Evolutionary conservation across 2,888 invertebrate genomes (phyloP).

Genomic region (Chymomyza fuscimana): DNA sequence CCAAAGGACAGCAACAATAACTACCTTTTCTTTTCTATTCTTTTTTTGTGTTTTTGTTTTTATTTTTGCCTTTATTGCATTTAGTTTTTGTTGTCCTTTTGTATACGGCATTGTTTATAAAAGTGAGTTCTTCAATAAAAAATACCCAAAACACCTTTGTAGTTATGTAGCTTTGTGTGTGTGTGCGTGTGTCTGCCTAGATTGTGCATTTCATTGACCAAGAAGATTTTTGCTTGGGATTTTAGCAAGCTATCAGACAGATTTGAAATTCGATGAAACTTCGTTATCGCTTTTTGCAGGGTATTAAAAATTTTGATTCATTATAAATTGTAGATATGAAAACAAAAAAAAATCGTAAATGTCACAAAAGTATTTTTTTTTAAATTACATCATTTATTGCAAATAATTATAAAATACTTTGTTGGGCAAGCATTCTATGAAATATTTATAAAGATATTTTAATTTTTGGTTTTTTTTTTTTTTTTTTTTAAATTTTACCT

Average conservation of each 20-base stretch:
- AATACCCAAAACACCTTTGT: background rate
- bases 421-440: too few species aligned
- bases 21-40: background rate
- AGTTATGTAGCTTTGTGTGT: too few species aligned
- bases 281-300: too few species aligned
- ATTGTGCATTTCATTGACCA: slow-evolving; percentile 20
- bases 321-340: too few species aligned
- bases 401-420: too few species aligned
- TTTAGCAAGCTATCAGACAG: background rate
- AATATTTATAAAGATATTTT: too few species aligned
- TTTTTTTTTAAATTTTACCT: too few species aligned
- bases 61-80: background rate
- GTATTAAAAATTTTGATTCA: too few species aligned
- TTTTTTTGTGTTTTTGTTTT: background rate
- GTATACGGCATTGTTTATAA: background rate
- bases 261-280: background rate
- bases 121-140: slow-evolving; percentile 1
- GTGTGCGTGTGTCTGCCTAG: background rate
- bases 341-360: too few species aligned
- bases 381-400: too few species aligned
- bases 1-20: slow-evolving; percentile 1
- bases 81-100: slow-evolving; percentile 9
- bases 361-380: too few species aligned
- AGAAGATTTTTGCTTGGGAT: slow-evolving; percentile 2
- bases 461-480: too few species aligned